Percentiles rank a stretch among this genome's conserved stretches.
Conservation (phyloP, 2,797 vertebrate species). For the Gallirallus australis region DNA sequence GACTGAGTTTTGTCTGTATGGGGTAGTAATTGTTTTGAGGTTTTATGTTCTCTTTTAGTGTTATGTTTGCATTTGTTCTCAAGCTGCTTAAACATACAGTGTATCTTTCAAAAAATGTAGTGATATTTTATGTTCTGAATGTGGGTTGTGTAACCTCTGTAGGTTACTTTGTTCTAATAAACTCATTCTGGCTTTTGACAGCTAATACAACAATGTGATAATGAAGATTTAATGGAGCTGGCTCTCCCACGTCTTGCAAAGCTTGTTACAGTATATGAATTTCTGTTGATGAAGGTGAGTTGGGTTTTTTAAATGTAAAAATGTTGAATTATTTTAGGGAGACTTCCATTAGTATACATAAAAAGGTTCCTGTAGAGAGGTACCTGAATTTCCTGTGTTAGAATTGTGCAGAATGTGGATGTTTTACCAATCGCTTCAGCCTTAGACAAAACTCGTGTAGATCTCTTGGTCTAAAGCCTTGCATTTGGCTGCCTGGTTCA, state of each 20-base stretch:
- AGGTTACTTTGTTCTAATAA: conserved; percentile 15
- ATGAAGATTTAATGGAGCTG: conserved; percentile 89
- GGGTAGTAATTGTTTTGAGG: neutral
- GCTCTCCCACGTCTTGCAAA: conserved; percentile 89
- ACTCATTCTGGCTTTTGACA: conserved; percentile 65
- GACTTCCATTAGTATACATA: neutral
- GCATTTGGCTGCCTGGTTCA: neutral
- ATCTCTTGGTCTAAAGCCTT: neutral
- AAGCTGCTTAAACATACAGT: neutral
- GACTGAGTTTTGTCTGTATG: neutral
- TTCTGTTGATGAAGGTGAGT: conserved; percentile 91
- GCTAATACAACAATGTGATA: conserved; percentile 88
- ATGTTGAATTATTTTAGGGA: neutral
- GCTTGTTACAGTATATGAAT: conserved; percentile 90
- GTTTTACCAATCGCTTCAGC: neutral
- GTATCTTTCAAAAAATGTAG: neutral
- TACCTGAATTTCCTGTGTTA: neutral
- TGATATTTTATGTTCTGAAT: neutral
- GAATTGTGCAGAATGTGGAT: neutral
- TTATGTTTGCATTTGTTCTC: neutral
- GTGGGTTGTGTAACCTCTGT: neutral
- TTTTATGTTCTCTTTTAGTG: neutral
- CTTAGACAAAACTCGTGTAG: neutral
- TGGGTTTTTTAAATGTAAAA: neutral
- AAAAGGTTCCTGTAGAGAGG: neutral